Conservation (phyloP, 2,797 vertebrate genomes). For the Pipistrellus pipistrellus region DNA sequence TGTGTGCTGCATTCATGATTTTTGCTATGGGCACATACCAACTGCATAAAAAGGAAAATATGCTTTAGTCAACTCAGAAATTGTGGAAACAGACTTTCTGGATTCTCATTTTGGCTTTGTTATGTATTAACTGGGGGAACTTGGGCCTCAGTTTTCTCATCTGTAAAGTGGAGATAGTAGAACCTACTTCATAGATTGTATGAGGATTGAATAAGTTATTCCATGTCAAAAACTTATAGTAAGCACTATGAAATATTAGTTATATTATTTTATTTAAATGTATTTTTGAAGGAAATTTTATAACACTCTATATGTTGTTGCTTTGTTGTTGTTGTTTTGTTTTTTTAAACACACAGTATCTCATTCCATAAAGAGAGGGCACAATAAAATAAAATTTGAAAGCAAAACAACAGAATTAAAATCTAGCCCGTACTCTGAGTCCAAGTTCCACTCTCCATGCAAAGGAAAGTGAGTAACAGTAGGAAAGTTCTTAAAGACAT, state of each 20-base stretch:
- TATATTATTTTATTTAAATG: conserved; percentile 20
- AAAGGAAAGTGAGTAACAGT: not conserved
- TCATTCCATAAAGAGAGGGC: not conserved
- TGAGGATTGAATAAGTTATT: not conserved
- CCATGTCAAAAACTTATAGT: not conserved
- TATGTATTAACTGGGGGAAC: not conserved
- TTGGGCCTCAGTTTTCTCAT: not conserved
- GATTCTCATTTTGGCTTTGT: conserved; percentile 3
- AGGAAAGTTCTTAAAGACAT: not conserved
- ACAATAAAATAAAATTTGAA: not conserved
- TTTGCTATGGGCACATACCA: not conserved
- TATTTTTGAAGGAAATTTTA: not conserved
- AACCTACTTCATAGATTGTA: not conserved
- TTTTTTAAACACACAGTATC: not conserved
- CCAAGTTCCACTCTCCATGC: not conserved
- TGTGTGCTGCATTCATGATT: not conserved
- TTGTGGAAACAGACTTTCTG: not conserved
- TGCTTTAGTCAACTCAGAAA: not conserved
- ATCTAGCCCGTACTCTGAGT: not conserved
- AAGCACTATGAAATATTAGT: not conserved
- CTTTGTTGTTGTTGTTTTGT: too few relatives aligned
- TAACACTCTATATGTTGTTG: not conserved
- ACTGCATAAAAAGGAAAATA: not conserved
- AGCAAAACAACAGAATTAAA: conserved; percentile 21
- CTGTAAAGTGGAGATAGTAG: not conserved